Conservation (phyloP, 2,797 vertebrate species). For the Enteromius mattozi region DNA sequence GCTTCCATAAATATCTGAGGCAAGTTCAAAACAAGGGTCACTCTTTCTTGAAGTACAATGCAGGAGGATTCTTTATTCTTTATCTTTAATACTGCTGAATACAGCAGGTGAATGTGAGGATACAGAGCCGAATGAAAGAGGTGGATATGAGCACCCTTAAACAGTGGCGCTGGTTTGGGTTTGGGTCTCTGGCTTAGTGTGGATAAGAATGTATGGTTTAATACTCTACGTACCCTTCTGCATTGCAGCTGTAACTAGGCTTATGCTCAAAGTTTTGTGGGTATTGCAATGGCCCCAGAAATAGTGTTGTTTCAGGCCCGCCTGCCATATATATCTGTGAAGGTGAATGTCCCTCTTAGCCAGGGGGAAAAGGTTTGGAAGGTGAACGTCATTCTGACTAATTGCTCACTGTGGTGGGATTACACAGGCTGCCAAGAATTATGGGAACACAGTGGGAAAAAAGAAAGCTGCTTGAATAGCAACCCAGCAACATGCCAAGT, state of each 20-base stretch:
- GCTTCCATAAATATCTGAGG: conserved; percentile 1
- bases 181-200: not conserved
- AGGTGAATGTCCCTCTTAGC: conserved; percentile 57
- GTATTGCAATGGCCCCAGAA: conserved; percentile 18
- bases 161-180: not conserved
- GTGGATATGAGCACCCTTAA: not conserved
- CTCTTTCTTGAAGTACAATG: not conserved
- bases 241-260: conserved; percentile 20
- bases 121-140: not conserved
- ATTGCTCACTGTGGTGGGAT: conserved; percentile 65
- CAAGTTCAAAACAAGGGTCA: not conserved
- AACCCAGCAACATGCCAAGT: conserved; percentile 50
- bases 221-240: conserved; percentile 19
- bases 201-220: not conserved
- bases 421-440: conserved; percentile 64
- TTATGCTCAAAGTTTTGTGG: not conserved
- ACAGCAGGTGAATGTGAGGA: not conserved
- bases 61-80: conserved; percentile 25
- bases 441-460: conserved; percentile 28
- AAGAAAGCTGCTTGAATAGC: conserved; percentile 48
- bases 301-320: conserved; percentile 5
- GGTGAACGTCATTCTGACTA: conserved; percentile 65
- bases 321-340: conserved; percentile 43
- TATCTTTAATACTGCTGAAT: conserved; percentile 11
- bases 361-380: conserved; percentile 57